Percentiles rank a stretch among this genome's conserved stretches.
Conservation (phyloP, 1,140 invertebrate genomes). For the Drosophila watanabei region DNA sequence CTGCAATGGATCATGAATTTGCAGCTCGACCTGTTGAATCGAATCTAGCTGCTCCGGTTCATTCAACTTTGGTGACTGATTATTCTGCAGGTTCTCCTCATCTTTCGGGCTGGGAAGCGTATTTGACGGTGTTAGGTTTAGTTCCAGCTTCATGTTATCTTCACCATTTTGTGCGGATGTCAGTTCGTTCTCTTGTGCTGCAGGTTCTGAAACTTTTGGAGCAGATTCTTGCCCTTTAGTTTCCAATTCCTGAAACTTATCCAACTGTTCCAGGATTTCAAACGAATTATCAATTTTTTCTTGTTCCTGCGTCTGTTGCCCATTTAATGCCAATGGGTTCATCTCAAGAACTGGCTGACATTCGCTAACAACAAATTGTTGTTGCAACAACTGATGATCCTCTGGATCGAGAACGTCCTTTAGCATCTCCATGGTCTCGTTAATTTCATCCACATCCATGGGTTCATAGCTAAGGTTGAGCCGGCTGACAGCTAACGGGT, state of each 20-base stretch:
- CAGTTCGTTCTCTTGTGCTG: background rate
- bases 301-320: background rate
- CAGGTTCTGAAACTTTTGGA: no score
- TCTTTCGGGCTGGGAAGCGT: background rate
- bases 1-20: background rate
- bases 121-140: background rate
- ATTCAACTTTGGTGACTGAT: background rate
- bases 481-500: slow-evolving; percentile 38
- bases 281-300: background rate
- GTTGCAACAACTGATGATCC: slow-evolving; percentile 58
- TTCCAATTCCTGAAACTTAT: background rate
- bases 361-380: slow-evolving; percentile 42
- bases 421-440: slow-evolving; percentile 71
- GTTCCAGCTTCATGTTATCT: background rate
- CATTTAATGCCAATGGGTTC: background rate
- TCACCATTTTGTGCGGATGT: background rate
- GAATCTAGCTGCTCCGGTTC: background rate
- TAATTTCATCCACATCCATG: slow-evolving; percentile 79
- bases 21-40: background rate
- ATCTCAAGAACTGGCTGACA: background rate
- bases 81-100: background rate
- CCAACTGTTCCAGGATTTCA: background rate
- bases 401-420: slow-evolving; percentile 55
- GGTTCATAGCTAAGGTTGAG: slow-evolving; percentile 65
- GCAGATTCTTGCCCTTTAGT: background rate